A percentile compares a stretch with the other conserved stretches of the same genome.
These are phyloP conservation scores for Catharus fuscescens DNA, from an alignment of 2,113 vertebrate species.

Conservation along the genomic window DNA sequence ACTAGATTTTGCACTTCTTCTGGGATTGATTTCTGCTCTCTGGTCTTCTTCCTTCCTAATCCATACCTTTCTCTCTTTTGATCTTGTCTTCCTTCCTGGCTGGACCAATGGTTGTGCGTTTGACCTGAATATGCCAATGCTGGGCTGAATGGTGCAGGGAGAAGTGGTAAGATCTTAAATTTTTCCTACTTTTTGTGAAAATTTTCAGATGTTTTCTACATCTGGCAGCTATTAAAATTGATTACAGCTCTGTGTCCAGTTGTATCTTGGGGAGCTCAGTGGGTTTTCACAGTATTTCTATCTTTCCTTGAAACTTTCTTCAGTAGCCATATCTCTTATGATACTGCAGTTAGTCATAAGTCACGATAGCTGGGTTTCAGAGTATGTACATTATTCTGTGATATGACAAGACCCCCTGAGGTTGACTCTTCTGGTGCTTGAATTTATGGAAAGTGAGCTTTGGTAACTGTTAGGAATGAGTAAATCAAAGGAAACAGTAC, in stretches of 20 bases:
- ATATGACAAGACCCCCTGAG: neutral
- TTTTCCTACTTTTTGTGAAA: neutral
- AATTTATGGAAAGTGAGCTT: neutral
- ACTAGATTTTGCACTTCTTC: neutral
- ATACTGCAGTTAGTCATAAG: neutral
- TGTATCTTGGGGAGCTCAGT: neutral
- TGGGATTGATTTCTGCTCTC: conserved; percentile 40
- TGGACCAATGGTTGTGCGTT: conserved; percentile 28
- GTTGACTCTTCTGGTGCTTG: neutral
- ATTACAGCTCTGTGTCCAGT: neutral
- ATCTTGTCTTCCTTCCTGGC: conserved; percentile 17
- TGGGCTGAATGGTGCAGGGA: conserved; percentile 68
- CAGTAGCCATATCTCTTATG: neutral
- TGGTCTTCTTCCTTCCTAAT: conserved; percentile 21
- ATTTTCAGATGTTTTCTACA: neutral
- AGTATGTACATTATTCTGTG: neutral
- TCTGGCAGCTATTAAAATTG: neutral
- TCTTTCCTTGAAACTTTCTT: neutral
- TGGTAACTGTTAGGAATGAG: neutral
- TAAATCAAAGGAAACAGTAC: neutral
- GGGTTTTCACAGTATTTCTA: neutral
- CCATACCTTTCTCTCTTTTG: conserved; percentile 23
- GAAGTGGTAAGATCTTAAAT: conserved; percentile 79
- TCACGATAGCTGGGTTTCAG: neutral
- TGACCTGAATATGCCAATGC: conserved; percentile 14